Evolutionary conservation across 1,140 invertebrate species (phyloP).

Genomic region (Bathynomus jamesi): DNA sequence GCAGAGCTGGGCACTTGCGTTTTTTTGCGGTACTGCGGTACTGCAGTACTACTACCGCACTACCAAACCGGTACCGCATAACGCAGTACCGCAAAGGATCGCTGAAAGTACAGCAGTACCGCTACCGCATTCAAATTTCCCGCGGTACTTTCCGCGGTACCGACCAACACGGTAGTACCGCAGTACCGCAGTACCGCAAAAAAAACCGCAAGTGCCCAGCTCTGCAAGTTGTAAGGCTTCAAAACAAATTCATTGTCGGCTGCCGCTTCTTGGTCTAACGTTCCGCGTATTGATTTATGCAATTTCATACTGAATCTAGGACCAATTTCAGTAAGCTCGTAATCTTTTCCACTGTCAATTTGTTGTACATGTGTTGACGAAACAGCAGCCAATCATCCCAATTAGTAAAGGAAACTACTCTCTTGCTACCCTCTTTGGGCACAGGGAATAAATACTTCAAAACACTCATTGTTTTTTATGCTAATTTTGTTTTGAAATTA

Average conservation of each 20-base stretch:
- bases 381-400: slow-evolving; percentile 95
- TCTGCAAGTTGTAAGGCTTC: no score
- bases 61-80: no score
- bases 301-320: slow-evolving; percentile 71
- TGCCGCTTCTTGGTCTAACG: slow-evolving; percentile 72
- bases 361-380: slow-evolving; percentile 88
- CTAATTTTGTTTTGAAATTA: slow-evolving; percentile 86
- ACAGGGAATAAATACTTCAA: slow-evolving; percentile 65
- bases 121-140: no score
- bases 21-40: no score
- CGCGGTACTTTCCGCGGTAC: no score
- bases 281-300: slow-evolving; percentile 94
- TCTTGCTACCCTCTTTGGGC: slow-evolving; percentile 65
- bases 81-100: no score
- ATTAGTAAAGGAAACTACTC: slow-evolving; percentile 87
- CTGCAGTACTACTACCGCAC: no score
- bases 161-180: no score
- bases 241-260: slow-evolving; percentile 93
- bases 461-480: slow-evolving; percentile 64
- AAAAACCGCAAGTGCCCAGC: no score
- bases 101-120: no score
- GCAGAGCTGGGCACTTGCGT: no score
- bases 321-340: slow-evolving; percentile 85
- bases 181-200: no score
- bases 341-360: slow-evolving; percentile 60